These are phyloP conservation scores for Melanostigma gelatinosum DNA, from an alignment of 2,113 vertebrate genomes.

Conservation along the genomic window DNA sequence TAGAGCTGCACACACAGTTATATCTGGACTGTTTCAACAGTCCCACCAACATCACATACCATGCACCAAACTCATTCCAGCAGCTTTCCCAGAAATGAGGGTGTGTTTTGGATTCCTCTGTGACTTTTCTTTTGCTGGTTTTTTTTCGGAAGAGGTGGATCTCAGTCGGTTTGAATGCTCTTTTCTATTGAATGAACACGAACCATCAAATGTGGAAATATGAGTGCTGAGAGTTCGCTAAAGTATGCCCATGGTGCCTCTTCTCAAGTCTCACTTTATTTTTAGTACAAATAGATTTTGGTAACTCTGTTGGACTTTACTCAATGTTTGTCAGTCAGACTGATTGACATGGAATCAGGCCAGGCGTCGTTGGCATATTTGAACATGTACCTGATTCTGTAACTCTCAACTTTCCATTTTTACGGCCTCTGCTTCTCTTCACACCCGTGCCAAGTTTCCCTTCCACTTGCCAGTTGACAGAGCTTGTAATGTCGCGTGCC, in stretches of 20 bases:
- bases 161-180: conserved; percentile 36
- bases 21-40: conserved; percentile 71
- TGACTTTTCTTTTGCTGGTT: conserved; percentile 63
- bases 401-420: conserved; percentile 43
- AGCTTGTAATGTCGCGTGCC: conserved; percentile 53
- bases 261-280: not conserved
- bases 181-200: conserved; percentile 33
- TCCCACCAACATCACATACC: conserved; percentile 74
- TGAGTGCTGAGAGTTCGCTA: not conserved
- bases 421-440: conserved; percentile 39
- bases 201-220: conserved; percentile 18
- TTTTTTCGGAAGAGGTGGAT: conserved; percentile 69
- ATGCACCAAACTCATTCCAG: conserved; percentile 68
- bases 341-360: conserved; percentile 19
- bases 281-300: conserved; percentile 6
- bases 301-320: not conserved
- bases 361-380: conserved; percentile 45
- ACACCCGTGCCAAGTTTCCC: conserved; percentile 64
- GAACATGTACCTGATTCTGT: conserved; percentile 51
- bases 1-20: conserved; percentile 49
- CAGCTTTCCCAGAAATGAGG: conserved; percentile 75
- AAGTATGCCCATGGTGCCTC: conserved; percentile 1
- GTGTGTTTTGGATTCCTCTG: conserved; percentile 66
- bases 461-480: conserved; percentile 61
- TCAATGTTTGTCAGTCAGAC: conserved; percentile 31